Base-by-base conservation (phyloP, 2,888 invertebrate genomes). In the Magallana nippona region DNA sequence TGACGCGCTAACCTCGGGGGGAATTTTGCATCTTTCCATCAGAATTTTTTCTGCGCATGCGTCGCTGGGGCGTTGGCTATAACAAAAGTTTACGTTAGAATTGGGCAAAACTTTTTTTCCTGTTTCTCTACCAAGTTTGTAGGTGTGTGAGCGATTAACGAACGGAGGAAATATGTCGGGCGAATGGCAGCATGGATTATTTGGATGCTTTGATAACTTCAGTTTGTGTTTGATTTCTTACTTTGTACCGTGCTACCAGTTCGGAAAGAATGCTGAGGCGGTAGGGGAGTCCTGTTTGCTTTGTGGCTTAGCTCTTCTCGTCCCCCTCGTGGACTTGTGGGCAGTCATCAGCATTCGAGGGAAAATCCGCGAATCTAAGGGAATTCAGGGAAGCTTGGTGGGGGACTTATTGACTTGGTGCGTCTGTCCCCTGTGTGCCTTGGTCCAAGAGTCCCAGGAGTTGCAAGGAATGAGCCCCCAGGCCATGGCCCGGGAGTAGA, bases 141-240 rank as follows among this genome's bases (percentile, higher is more conserved):
- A 32, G 27, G 71, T 27, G 22, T 27, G 71, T 27, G 15, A 71
- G 71, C 15, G 27, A 15, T 60, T 22, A 15, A 11, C 22, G 15
- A 13, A 81, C 10, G 13, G 44, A 13, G 15, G 17, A 44, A 81
- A n/a, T 32, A 82, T 82, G 82, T 58, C 82, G 13, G 89, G 87
- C 1, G 88, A 91, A 63, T 92, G 89, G 88, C 91, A 92, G 83
- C 91, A 93, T 82, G 93, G 93, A 63, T 86, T 93, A 56, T 93
- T 88, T 83, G 92, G 93, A 32, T 93, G 93, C 86, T 93, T 93
- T 87, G 92, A 92, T 87, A 92, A 93, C 89, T 90, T 89, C 81
- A 88, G 88, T 27, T 77, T 93, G 57, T 93, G 93, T 83, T 87
- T 93, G 80, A 89, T 93, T 81, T 91, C 92, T 19, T 93, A 91